Conservation (phyloP, 1,140 invertebrate genomes). For the Colletes gigas region DNA sequence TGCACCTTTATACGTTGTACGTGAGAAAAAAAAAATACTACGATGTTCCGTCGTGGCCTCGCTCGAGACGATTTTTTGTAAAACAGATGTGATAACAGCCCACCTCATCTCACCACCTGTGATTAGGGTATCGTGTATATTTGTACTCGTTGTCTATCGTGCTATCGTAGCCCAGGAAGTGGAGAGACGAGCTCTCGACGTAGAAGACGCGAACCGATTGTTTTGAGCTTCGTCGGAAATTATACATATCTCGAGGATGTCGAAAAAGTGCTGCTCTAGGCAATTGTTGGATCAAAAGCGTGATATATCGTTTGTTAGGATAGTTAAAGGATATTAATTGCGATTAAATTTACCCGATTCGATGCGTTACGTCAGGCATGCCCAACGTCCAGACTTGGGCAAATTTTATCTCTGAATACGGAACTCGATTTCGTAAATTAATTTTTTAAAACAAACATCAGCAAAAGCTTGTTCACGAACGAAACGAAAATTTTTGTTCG, state of each 20-base stretch:
- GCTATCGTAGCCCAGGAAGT: not conserved
- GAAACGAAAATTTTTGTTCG: no score
- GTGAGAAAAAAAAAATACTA: not conserved
- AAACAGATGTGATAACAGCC: constrained; percentile 38
- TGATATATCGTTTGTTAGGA: constrained; percentile 3
- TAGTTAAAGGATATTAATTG: constrained; percentile 1
- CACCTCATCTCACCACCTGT: not conserved
- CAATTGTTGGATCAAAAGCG: not conserved
- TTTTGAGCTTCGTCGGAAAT: constrained; percentile 22
- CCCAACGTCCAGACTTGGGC: no score
- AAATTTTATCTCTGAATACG: no score
- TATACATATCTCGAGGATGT: constrained; percentile 32
- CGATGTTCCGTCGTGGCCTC: not conserved
- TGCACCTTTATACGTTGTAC: constrained; percentile 61
- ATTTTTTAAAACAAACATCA: no score
- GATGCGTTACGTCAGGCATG: not conserved
- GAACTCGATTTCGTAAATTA: no score
- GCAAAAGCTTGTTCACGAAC: no score
- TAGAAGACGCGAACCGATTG: constrained; percentile 11
- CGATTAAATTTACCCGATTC: not conserved
- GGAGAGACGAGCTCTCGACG: not conserved
- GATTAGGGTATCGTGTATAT: constrained; percentile 16
- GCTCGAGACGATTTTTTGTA: constrained; percentile 33
- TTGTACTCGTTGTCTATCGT: constrained; percentile 16
- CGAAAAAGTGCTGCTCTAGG: not conserved